Percentiles rank a stretch among this genome's conserved stretches.
These are phyloP conservation scores for Mellilla xanthometata DNA, from an alignment of 2,888 invertebrate species.

Conservation along the genomic window DNA sequence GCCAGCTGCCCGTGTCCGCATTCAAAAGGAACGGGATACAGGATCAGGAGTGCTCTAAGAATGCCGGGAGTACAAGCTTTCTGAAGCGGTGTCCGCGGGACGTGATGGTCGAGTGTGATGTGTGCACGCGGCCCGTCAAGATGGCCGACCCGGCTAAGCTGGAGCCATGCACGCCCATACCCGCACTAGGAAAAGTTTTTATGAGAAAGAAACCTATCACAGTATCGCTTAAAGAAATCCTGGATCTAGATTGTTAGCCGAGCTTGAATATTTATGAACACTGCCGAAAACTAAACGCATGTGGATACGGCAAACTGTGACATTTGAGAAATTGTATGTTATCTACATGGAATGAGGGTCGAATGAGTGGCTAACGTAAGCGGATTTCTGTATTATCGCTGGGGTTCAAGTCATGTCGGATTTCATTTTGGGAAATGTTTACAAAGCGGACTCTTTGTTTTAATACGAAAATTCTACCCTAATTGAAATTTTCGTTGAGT, in stretches of 20 bases:
- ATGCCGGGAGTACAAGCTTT: slow-evolving; percentile 64
- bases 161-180: slow-evolving; percentile 40
- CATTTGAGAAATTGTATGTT: slow-evolving; percentile 27
- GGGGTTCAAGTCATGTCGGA: slow-evolving; percentile 28
- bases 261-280: not conserved
- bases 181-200: slow-evolving; percentile 36
- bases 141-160: slow-evolving; percentile 61
- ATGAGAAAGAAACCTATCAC: slow-evolving; percentile 58
- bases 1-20: slow-evolving; percentile 63
- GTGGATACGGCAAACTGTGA: slow-evolving; percentile 13
- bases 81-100: slow-evolving; percentile 60
- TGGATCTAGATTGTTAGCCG: slow-evolving; percentile 45
- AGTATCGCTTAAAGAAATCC: slow-evolving; percentile 59
- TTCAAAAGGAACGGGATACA: slow-evolving; percentile 78
- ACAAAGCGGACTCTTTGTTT: slow-evolving; percentile 24
- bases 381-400: slow-evolving; percentile 37
- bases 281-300: not conserved
- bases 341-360: slow-evolving; percentile 31
- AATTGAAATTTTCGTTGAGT: slow-evolving; percentile 12
- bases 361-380: slow-evolving; percentile 39
- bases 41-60: slow-evolving; percentile 69
- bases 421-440: slow-evolving; percentile 29
- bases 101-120: slow-evolving; percentile 59
- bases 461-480: slow-evolving; percentile 8
- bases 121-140: slow-evolving; percentile 44